Conservation (phyloP, 1,140 invertebrate genomes). For the Neotoxoptera formosana region DNA sequence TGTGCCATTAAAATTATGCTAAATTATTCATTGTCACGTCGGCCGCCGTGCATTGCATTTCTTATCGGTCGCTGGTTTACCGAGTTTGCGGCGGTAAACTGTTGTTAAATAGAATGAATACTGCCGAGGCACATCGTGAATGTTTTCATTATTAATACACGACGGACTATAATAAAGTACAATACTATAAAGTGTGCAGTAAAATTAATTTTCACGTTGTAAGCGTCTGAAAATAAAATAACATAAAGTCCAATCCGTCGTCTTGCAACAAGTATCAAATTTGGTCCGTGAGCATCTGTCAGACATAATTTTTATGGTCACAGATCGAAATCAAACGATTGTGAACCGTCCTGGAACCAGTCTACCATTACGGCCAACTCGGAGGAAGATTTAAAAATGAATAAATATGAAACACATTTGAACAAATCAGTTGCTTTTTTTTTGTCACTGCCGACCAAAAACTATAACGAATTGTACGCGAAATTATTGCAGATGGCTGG, state of each 20-base stretch:
- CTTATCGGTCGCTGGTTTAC: background rate
- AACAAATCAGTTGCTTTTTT: background rate
- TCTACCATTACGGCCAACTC: background rate
- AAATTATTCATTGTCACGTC: constrained; percentile 41
- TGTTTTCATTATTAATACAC: background rate
- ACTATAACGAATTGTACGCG: background rate
- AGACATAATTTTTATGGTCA: background rate
- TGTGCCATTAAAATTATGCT: constrained; percentile 18
- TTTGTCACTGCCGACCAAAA: background rate
- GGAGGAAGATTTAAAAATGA: background rate
- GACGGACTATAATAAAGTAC: background rate
- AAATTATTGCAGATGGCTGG: background rate
- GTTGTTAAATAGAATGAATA: constrained; percentile 19
- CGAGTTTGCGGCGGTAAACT: background rate
- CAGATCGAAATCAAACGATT: background rate
- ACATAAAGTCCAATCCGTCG: background rate
- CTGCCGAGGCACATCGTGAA: background rate
- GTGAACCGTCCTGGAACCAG: background rate
- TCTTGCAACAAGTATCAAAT: background rate
- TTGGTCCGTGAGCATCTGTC: background rate
- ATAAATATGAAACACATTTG: background rate
- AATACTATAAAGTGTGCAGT: background rate
- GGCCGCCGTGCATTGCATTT: constrained; percentile 30
- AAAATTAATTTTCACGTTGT: background rate
- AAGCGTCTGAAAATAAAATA: background rate